Evolutionary conservation across 2,113 vertebrate species (phyloP).

Genomic region (Scortum barcoo): DNA sequence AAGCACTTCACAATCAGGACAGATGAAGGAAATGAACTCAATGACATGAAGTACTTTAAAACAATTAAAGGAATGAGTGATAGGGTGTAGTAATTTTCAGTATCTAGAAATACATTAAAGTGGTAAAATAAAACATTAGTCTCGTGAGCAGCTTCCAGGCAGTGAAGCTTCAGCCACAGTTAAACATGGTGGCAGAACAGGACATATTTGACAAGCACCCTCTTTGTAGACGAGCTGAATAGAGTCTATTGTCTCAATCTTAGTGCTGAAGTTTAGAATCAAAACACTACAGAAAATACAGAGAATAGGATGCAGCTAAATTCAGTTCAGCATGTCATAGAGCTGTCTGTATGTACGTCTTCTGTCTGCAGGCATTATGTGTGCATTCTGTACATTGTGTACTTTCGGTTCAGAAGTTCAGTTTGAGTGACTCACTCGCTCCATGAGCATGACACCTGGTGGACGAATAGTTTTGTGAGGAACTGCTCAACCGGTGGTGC

Average conservation of each 20-base stretch:
- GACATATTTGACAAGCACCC: background rate
- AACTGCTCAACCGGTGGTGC: background rate
- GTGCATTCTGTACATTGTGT: constrained; percentile 46
- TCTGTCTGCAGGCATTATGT: background rate
- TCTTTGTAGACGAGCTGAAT: constrained; percentile 2
- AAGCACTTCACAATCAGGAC: background rate
- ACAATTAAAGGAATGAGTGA: background rate
- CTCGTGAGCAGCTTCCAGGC: background rate
- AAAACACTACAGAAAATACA: background rate
- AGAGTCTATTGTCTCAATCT: background rate
- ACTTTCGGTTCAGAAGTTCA: constrained; percentile 15
- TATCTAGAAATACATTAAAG: background rate
- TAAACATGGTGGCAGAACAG: background rate
- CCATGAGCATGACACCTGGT: background rate
- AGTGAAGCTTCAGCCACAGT: background rate
- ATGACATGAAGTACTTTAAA: background rate
- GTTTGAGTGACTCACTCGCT: background rate
- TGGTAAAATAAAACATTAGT: background rate
- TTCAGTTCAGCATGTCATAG: background rate
- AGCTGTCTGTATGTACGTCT: background rate
- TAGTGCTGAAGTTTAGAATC: background rate
- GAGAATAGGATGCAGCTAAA: background rate
- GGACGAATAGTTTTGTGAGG: background rate
- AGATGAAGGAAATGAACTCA: background rate
- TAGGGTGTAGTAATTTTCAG: background rate